Evolutionary conservation across 2,797 vertebrate genomes (phyloP).

Genomic region (Gallinago stenura): DNA sequence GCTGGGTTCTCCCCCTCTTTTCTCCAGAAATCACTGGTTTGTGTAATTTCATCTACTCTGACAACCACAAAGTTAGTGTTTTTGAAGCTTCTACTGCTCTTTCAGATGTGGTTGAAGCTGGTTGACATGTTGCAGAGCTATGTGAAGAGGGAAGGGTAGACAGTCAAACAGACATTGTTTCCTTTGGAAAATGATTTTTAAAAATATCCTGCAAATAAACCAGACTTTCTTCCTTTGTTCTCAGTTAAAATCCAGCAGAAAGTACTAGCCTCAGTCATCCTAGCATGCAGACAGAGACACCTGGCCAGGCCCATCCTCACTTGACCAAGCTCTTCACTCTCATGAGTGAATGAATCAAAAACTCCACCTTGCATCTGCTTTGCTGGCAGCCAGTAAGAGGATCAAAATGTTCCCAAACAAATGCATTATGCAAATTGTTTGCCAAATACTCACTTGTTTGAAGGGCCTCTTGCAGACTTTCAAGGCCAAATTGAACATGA

Average conservation of each 20-base stretch:
- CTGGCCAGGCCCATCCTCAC: background rate
- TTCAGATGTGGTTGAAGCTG: background rate
- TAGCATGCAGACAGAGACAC: background rate
- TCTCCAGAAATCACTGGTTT: background rate
- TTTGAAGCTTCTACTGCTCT: background rate
- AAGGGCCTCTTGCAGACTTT: background rate
- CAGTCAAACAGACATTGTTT: background rate
- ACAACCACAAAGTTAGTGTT: background rate
- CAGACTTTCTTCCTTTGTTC: background rate
- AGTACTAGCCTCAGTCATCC: background rate
- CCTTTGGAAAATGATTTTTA: background rate
- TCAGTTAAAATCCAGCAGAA: background rate
- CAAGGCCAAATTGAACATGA: background rate
- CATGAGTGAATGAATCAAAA: slow-evolving; percentile 24
- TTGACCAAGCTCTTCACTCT: background rate
- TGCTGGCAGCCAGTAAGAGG: background rate
- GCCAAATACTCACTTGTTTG: slow-evolving; percentile 29
- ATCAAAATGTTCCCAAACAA: slow-evolving; percentile 48
- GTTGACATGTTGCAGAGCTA: background rate
- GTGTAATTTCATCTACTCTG: background rate
- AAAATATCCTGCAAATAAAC: background rate
- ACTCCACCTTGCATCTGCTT: slow-evolving; percentile 33
- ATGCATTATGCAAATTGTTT: slow-evolving; percentile 11
- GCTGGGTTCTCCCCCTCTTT: background rate
- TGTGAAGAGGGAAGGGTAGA: background rate